Evolutionary conservation across 2,797 vertebrate genomes (phyloP), one percentile per base, ranked within the genome.

Genomic region (Ctenochaetus hawaiiensis): DNA sequence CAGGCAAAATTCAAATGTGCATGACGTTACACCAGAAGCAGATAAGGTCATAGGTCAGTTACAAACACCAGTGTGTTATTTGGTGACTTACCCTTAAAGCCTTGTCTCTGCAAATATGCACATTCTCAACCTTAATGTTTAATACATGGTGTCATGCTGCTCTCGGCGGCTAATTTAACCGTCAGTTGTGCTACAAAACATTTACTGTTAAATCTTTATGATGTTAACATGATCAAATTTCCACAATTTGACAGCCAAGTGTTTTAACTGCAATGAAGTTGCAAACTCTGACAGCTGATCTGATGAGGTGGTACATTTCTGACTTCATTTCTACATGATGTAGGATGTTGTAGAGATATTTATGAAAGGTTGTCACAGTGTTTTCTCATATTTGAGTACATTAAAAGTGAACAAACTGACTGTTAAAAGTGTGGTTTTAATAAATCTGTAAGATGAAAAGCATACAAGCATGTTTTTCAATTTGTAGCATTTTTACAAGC

Each of bases 11-110:
- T 4, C 41, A 64, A 7, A 62, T 58, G 48, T 39, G 14, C 26
- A 44, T 59, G 56, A 74, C 64, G 58, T 58, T 56, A 3, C 5
- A 54, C 2, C 16, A 49, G 52, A 13, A 64, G 18, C 10, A 61
- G 65, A 68, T 54, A 17, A 37, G 16, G n/a, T 65, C 67, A 72
- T 39, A 26, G 68, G 45, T 6, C 30, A 49, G 20, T 73, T 73
- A 60, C 22, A 16, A 57, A 53, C 39, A 69, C 4, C 12, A 53
- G 37, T 51, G 39, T n/a, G 9, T 69, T 52, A 52, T 68, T 49
- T 59, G 52, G 43, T 56, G 17, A 47, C 16, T 59, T 48, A 17
- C 14, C 12, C 26, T 63, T 6, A 62, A 41, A 44, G 26, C 5
- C 6, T 23, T 26, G 26, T 70, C 20, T 52, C 20, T 58, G 26